Base-by-base conservation (phyloP, 2,797 vertebrate species). In the Sus cebifrons region DNA sequence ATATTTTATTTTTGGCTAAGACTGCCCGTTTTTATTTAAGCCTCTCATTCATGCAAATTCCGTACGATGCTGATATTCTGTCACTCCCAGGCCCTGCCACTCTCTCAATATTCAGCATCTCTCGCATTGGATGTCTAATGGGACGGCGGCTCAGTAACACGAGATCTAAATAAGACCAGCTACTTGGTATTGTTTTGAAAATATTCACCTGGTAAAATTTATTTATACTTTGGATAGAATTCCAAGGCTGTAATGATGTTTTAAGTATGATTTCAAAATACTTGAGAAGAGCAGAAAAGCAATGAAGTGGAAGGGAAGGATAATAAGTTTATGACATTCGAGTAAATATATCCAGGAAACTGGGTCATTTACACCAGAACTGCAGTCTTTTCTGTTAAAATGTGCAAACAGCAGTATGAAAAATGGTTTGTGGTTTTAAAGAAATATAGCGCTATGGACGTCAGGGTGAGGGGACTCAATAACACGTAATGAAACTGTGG, bases 401-500 rank as follows among this genome's bases (percentile, higher is more conserved):
- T 97, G 97, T 96, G 96, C 96, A 97, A 97, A 97, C 13, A 44
- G 95, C 96, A 87, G 93, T 91, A 94, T 95, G 95, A 97, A 96
- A 96, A 95, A 97, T 92, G 96, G 97, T 73, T 90, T 96, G 96
- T 93, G 96, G 97, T 97, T 94, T 97, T 97, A 97, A 96, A 97
- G 98, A 96, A 98, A 96, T 86, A 96, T 52, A 93, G 93, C 97
- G 49, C 56, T n/a, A 97, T 75, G 97, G 98, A 98, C 52, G 81
- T 95, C 97, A 88, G 25, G 25, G 56, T 23, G 97, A 83, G 32
- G 98, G 86, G 98, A 94, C 83, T 97, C 96, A 86, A 62, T 89
- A 97, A 95, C 97, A 97, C 96, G 97, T 97, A 96, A 98, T 97
- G 96, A 96, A 97, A 98, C 95, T 97, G 94, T 94, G 95, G 95